Base-by-base conservation (phyloP, 2,797 vertebrate genomes). In the Dipus sagitta region DNA sequence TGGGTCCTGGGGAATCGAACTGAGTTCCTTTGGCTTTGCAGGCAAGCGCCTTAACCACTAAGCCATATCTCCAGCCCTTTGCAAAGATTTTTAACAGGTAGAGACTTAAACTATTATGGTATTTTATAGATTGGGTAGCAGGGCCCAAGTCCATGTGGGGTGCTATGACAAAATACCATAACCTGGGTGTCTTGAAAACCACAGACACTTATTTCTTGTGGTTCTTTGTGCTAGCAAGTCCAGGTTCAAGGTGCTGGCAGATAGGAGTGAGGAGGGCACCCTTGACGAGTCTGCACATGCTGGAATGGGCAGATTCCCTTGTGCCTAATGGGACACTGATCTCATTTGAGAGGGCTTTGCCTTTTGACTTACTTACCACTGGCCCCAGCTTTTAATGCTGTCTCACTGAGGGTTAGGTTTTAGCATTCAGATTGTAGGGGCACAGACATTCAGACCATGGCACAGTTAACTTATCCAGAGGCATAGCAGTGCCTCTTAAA, bases 101-200 rank as follows among this genome's bases (percentile, higher is more conserved):
- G 42, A 30, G 83, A 68, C 15, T 26, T 94, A 4, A 62, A 87
- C 3, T 90, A 60, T 72, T 23, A 4, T 89, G 75, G 10, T 17
- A 4, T 81, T 93, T 93, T 91, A 77, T 12, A 90, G 68, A 75
- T 12, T 88, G 85, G 71, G 71, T 84, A 79, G 54, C 30, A 74
- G 47, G 74, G 32, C 42, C 15, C n/a, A 24, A 42, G 70, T 70
- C 17, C 8, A 9, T 67, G n/a, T 42, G 34, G 79, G 20, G 42
- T 54, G 6, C 32, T 78, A 0, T 74, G 74, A 79, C 21, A 78
- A 79, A 74, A 34, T 52, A 20, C 18, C 30, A 30, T 34, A 62
- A 74, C 30, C 65, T 68, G 30, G 60, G 30, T 78, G 32, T 30
- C 20, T 68, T 85, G 12, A 60, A 74, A 83, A 60, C 65, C 42